These are phyloP conservation scores for Agriopis leucophaearia DNA, from an alignment of 2,888 invertebrate species.

Conservation along the genomic window DNA sequence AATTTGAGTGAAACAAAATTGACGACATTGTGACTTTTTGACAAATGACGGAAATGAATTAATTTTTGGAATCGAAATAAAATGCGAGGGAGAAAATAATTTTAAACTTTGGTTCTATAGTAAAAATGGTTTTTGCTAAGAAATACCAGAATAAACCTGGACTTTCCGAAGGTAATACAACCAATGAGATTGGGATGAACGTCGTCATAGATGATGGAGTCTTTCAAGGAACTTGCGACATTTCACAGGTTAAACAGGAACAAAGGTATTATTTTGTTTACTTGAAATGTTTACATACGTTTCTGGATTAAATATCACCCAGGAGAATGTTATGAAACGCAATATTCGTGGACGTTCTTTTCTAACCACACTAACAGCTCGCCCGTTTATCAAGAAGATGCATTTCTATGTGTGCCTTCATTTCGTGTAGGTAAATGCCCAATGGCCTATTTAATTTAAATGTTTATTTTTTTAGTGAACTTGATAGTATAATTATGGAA, in stretches of 20 bases:
- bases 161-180: conserved; percentile 30
- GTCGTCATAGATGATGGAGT: conserved; percentile 50
- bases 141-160: conserved; percentile 38
- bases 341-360: not conserved
- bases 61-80: conserved; percentile 42
- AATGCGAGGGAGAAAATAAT: conserved; percentile 49
- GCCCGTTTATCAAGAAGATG: not conserved
- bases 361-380: conserved; percentile 18
- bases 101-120: conserved; percentile 30
- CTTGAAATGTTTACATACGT: conserved; percentile 11
- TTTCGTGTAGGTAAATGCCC: too few relatives aligned
- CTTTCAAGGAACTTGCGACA: conserved; percentile 41
- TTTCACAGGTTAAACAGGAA: conserved; percentile 45
- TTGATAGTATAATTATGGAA: conserved; percentile 47
- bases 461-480: conserved; percentile 38
- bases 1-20: conserved; percentile 49
- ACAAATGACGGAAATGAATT: conserved; percentile 48
- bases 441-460: not conserved
- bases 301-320: not conserved
- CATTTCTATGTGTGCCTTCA: conserved; percentile 1
- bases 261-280: conserved; percentile 41
- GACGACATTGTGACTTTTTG: conserved; percentile 49
- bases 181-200: conserved; percentile 49
- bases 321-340: not conserved
- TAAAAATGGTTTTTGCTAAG: conserved; percentile 49